These are phyloP conservation scores for Ellobius talpinus DNA, from an alignment of 2,113 vertebrate species.

Conservation along the genomic window DNA sequence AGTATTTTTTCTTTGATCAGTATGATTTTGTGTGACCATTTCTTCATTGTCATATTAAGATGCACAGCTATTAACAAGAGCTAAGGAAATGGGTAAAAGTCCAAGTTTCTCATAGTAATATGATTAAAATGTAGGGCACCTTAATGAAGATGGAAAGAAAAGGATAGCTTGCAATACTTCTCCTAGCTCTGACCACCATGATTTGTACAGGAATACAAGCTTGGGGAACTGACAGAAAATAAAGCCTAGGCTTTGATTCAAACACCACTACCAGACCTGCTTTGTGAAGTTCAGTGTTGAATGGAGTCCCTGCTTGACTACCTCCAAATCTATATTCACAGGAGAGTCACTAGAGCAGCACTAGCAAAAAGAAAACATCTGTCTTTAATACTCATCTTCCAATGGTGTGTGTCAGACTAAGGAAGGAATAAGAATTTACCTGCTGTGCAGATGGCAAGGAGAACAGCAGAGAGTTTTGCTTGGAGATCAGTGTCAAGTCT, in stretches of 20 bases:
- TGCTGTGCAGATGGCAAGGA: too few species aligned
- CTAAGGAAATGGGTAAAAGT: not conserved
- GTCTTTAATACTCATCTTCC: too few species aligned
- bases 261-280: too few species aligned
- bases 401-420: too few species aligned
- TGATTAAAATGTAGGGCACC: not conserved
- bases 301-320: too few species aligned
- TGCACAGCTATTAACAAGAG: not conserved
- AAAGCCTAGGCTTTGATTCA: not conserved
- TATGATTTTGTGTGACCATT: not conserved
- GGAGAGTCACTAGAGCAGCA: too few species aligned
- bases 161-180: not conserved
- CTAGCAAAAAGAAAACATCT: too few species aligned
- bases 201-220: not conserved
- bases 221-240: not conserved
- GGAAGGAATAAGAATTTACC: too few species aligned
- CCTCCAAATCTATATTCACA: too few species aligned
- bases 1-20: not conserved
- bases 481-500: too few species aligned
- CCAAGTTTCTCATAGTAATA: not conserved
- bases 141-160: not conserved
- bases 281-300: not conserved
- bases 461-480: too few species aligned
- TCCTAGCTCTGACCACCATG: not conserved
- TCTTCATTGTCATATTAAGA: too few species aligned